Percentiles rank a stretch among this genome's conserved stretches.
Conservation (phyloP, 2,113 vertebrate genomes). For the Neodon shergylaensis region DNA sequence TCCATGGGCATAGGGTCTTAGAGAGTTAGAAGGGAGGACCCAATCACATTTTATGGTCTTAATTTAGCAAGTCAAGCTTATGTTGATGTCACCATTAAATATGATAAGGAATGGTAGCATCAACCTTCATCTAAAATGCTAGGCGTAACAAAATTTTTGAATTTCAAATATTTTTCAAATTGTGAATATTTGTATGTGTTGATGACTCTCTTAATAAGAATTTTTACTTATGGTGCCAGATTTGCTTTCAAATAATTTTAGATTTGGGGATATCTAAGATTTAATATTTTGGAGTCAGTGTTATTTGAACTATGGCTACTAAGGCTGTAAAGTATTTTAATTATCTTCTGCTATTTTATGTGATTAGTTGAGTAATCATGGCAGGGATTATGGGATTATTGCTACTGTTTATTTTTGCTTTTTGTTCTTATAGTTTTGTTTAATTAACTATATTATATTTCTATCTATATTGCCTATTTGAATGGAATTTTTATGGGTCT, state of each 20-base stretch:
- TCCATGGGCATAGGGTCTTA: background rate
- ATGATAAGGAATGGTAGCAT: background rate
- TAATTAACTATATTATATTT: background rate
- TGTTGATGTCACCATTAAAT: background rate
- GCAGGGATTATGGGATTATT: background rate
- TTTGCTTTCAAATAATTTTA: background rate
- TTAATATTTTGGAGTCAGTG: background rate
- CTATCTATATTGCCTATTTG: background rate
- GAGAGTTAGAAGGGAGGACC: background rate
- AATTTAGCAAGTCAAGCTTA: background rate
- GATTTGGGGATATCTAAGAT: background rate
- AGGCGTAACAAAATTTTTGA: background rate
- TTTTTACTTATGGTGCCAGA: background rate
- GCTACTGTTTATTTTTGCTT: background rate
- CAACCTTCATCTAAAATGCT: background rate
- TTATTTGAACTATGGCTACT: background rate
- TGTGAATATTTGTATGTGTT: background rate
- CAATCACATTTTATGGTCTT: background rate
- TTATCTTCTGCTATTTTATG: background rate
- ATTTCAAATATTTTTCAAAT: background rate
- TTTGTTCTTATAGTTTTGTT: background rate
- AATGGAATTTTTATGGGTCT: background rate
- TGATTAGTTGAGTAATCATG: background rate
- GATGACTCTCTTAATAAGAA: background rate
- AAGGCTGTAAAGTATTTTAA: background rate